phyloP scores from a whole-genome alignment of 2,113 vertebrate species.

The Trichechus manatus region DNA sequence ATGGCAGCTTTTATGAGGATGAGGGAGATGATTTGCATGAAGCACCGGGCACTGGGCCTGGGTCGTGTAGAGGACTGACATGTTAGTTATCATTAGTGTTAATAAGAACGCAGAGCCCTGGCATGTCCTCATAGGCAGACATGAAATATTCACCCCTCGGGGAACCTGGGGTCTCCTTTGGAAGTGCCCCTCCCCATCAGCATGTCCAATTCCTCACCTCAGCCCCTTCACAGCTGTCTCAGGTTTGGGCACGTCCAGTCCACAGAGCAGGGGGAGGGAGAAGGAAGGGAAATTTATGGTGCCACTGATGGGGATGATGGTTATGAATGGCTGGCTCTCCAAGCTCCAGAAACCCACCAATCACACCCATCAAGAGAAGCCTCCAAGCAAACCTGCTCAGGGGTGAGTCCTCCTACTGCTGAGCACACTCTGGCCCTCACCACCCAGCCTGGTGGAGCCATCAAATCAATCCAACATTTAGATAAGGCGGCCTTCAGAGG shows the following conservation, averaged over 20 bases:
- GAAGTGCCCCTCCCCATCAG: neutral
- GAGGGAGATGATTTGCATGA: neutral
- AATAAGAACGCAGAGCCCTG: neutral
- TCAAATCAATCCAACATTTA: slow-evolving; percentile 67
- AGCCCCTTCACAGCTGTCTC: neutral
- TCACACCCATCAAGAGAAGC: neutral
- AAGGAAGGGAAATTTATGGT: neutral
- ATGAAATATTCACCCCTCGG: neutral
- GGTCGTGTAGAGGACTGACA: rapidly evolving
- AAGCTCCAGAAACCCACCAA: neutral
- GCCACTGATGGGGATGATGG: neutral
- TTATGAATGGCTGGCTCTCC: neutral
- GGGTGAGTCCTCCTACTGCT: neutral
- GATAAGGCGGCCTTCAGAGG: slow-evolving; percentile 26
- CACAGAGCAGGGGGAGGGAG: neutral
- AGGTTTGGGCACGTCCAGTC: neutral
- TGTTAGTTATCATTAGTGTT: neutral
- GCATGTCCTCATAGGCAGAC: neutral
- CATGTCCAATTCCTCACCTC: neutral
- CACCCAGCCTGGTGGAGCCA: neutral
- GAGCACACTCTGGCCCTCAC: neutral
- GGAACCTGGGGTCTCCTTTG: neutral
- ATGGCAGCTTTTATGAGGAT: rapidly evolving
- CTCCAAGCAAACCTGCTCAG: rapidly evolving
- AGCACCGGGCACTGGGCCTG: neutral